These are phyloP conservation scores for Cecidostiba fungosa DNA, from an alignment of 2,888 invertebrate species.

Conservation along the genomic window DNA sequence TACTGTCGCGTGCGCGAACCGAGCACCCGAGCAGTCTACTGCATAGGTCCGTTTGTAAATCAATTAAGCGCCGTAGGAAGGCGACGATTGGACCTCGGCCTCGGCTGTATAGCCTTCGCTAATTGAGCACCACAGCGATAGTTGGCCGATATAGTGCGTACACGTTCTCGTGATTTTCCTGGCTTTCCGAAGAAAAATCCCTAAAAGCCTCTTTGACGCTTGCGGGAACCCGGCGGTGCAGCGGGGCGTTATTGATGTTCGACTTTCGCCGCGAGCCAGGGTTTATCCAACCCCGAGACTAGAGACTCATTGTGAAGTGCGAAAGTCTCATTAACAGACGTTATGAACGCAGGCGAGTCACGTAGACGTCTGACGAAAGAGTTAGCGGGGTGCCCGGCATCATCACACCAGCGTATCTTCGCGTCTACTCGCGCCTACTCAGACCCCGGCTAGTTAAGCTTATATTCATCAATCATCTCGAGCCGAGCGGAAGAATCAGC, in stretches of 20 bases:
- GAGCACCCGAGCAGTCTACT: slow-evolving; percentile 3
- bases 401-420: slow-evolving; percentile 16
- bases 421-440: neutral
- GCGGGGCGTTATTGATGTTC: slow-evolving; percentile 59
- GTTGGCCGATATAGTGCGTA: no score
- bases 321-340: slow-evolving; percentile 62
- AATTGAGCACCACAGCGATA: slow-evolving; percentile 68
- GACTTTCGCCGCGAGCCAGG: slow-evolving; percentile 59
- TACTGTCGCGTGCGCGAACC: slow-evolving; percentile 53
- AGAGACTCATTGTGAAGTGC: slow-evolving; percentile 57
- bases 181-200: neutral
- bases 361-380: slow-evolving; percentile 51
- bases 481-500: neutral
- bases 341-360: slow-evolving; percentile 40
- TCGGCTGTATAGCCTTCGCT: slow-evolving; percentile 58
- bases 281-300: neutral
- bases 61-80: slow-evolving; percentile 68
- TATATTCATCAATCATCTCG: slow-evolving; percentile 55
- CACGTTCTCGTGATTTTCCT: neutral
- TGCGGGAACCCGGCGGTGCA: no score
- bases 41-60: slow-evolving; percentile 70
- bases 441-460: slow-evolving; percentile 33
- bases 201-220: neutral
- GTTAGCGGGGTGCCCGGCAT: slow-evolving; percentile 33
- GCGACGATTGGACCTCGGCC: slow-evolving; percentile 51